Evolutionary conservation across 2,797 vertebrate genomes (phyloP), one percentile per base, ranked within the genome.

Genomic region (Propithecus deckenii): DNA sequence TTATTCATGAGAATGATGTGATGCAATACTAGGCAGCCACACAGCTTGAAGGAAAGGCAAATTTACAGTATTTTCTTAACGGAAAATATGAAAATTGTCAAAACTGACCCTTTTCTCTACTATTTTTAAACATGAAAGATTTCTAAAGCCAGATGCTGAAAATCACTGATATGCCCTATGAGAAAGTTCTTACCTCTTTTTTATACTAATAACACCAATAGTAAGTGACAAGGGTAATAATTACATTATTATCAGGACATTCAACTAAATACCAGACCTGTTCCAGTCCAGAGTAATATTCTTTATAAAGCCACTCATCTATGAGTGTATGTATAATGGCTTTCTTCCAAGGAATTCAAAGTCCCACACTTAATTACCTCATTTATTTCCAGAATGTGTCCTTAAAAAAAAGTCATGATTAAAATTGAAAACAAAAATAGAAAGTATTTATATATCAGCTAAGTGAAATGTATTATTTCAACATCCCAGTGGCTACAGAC

Each of bases 351-450:
- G 11, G 8, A 83, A 83, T 72, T 89, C 23, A 43, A 95, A 88
- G 20, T 90, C 25, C 35, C 11, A 85, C n/a, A 75, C 2, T 83
- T 89, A 94, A 52, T 10, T 28, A 22, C 4, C 2, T 91, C 41
- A 80, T 63, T 92, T 89, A 80, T 61, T 96, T 94, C 12, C 43
- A 89, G 95, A 89, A 41, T 63, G 7, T 46, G 6, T 8, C 4
- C 92, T 78, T 87, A 87, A 75, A 96, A 96, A 96, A 57, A 74
- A 75, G 7, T 55, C 50, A 93, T 50, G 25, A 46, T 48, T 55
- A 67, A 30, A 95, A 71, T 10, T 86, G 12, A 91, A 91, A 89
- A 78, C 17, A 90, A 80, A 85, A 85, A 63, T 57, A 89, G 11
- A 55, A 43, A 48, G 0, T 43, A 35, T 88, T 48, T 86, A 74